phyloP scores from a whole-genome alignment of 2,113 vertebrate genomes.

The Erythrocebus patas region DNA sequence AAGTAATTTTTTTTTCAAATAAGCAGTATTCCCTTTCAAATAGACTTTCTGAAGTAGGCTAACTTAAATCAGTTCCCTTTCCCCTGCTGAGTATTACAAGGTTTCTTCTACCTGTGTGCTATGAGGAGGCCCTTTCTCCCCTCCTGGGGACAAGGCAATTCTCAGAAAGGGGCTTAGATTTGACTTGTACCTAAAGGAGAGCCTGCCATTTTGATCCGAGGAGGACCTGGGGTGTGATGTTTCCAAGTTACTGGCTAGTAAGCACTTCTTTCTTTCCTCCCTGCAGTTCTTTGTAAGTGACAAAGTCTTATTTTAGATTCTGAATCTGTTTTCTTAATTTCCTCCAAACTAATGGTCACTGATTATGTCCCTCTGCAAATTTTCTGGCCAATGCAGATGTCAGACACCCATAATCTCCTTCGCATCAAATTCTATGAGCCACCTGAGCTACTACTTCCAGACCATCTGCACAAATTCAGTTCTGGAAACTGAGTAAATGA shows the following conservation, averaged over 20 bases:
- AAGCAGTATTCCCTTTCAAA: not conserved
- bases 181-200: not conserved
- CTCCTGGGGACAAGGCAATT: not conserved
- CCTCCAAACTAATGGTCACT: conserved; percentile 1
- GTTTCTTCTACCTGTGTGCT: not conserved
- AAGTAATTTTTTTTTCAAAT: not conserved
- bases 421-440: not conserved
- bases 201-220: not conserved
- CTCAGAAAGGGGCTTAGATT: not conserved
- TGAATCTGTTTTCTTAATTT: conserved; percentile 32
- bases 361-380: conserved; percentile 27
- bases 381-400: not conserved
- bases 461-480: not conserved
- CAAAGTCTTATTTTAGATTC: conserved; percentile 42
- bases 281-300: not conserved
- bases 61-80: not conserved
- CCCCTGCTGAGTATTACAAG: not conserved
- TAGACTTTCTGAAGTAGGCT: not conserved
- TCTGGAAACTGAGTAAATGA: conserved; percentile 18
- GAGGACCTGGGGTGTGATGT: not conserved
- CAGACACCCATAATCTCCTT: not conserved
- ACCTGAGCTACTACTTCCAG: conserved; percentile 27
- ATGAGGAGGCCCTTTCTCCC: not conserved
- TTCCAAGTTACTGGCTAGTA: not conserved
- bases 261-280: not conserved